Conservation (phyloP, 2,797 vertebrate species). For the Eospalax fontanierii region DNA sequence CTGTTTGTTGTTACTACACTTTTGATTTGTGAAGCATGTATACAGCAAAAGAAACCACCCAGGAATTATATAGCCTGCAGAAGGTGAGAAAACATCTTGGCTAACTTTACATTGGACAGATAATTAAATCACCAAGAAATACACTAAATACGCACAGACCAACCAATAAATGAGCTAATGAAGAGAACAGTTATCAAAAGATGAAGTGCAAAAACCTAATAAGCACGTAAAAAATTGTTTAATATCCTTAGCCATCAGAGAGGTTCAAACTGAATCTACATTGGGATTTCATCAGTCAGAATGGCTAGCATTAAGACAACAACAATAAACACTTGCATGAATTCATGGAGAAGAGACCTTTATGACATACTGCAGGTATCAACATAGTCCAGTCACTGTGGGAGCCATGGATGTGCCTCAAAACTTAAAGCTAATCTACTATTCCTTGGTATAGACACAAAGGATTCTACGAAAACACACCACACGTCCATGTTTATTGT, state of each 20-base stretch:
- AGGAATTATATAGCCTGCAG: background rate
- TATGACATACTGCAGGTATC: background rate
- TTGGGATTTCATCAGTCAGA: background rate
- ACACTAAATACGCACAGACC: background rate
- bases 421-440: background rate
- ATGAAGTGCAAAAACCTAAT: background rate
- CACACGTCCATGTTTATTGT: background rate
- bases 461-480: background rate
- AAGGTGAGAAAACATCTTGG: background rate
- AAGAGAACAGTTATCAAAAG: background rate
- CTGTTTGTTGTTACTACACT: background rate
- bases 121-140: background rate
- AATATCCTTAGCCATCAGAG: background rate
- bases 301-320: background rate
- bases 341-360: background rate
- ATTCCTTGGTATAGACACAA: background rate
- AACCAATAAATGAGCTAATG: background rate
- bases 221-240: background rate
- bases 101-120: background rate
- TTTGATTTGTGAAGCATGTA: background rate
- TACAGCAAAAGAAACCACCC: background rate
- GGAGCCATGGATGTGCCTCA: too few relatives aligned
- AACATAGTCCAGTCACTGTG: background rate
- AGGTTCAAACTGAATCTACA: background rate
- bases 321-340: background rate